A percentile compares a stretch with the other conserved stretches of the same genome.
phyloP scores from a whole-genome alignment of 1,140 invertebrate species.

The Calycopis cecrops region DNA sequence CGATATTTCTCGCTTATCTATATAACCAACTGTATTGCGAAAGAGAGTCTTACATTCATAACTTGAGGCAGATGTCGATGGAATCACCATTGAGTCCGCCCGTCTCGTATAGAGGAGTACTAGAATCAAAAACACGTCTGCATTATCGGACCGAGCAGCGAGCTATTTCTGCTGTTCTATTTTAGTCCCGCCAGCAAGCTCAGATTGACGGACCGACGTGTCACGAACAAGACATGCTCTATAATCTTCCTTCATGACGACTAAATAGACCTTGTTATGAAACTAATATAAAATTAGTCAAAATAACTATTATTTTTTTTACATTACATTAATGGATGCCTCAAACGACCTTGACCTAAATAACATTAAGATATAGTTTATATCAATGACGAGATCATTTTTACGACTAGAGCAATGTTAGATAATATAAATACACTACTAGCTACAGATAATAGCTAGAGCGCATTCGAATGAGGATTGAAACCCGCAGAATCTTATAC shows the following conservation, averaged over 20 bases:
- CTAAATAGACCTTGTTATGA: constrained; percentile 34
- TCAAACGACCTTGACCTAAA: constrained; percentile 64
- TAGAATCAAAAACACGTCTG: constrained; percentile 69
- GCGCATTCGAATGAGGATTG: constrained; percentile 2
- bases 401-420: constrained; percentile 11
- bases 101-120: constrained; percentile 48
- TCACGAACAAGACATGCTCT: constrained; percentile 56
- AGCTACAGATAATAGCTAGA: constrained; percentile 9
- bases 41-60: constrained; percentile 20
- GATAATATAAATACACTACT: background rate
- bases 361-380: constrained; percentile 23
- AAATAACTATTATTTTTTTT: background rate
- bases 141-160: constrained; percentile 65
- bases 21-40: constrained; percentile 13
- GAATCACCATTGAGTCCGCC: constrained; percentile 28
- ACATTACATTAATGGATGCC: constrained; percentile 1
- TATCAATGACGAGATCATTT: constrained; percentile 6
- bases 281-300: constrained; percentile 21
- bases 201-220: constrained; percentile 69
- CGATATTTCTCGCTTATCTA: constrained; percentile 29
- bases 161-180: constrained; percentile 69
- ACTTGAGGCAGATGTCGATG: constrained; percentile 18
- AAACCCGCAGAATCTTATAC: background rate
- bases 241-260: constrained; percentile 43
- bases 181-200: constrained; percentile 63